Base-by-base conservation (phyloP, 2,888 invertebrate genomes). In the Galerucella nymphaeae region DNA sequence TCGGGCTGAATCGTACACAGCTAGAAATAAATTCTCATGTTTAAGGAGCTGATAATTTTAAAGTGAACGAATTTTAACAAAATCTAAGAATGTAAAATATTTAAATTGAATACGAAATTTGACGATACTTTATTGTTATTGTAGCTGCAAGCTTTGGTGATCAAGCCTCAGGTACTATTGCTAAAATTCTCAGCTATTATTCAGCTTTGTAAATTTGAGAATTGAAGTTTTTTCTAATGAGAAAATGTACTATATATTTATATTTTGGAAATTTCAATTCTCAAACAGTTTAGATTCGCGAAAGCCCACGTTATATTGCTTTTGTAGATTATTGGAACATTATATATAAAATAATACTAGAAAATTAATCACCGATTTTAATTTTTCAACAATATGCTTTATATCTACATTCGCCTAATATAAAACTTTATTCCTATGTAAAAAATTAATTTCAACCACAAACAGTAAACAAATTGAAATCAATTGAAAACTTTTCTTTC, bases 71-170 rank as follows among this genome's bases (percentile, higher is more conserved):
- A 30, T 30, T 30, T 30, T 30, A 30, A 30, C 4, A 30, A 30
- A 30, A n/a, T 48, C 2, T 48, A 14, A 0, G n/a, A 48, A 14
- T 4, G 4, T 48, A 5, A 48, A n/a, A n/a, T 38, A 38, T 8
- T 38, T 38, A 8, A 38, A 38, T 8, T 38, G n/a, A 14, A 48
- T 48, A n/a, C 48, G 11, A n/a, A 13, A n/a, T 48, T 8, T 48
- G 48, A 48, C 2, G 48, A 48, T n/a, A 6, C 13, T 48, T 48
- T n/a, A 48, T 48, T 48, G 48, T 48, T 48, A 48, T 48, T 48
- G 48, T 48, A 48, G 48, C 48, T 48, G 48, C 48, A 48, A 48
- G 48, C 48, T 48, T 48, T 48, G 48, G 48, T 48, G 48, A 48
- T 48, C 48, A 48, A 48, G 48, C 48, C 48, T 48, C 48, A 48